Conservation (phyloP, 2,888 invertebrate species). For the Drosophila borborema region DNA sequence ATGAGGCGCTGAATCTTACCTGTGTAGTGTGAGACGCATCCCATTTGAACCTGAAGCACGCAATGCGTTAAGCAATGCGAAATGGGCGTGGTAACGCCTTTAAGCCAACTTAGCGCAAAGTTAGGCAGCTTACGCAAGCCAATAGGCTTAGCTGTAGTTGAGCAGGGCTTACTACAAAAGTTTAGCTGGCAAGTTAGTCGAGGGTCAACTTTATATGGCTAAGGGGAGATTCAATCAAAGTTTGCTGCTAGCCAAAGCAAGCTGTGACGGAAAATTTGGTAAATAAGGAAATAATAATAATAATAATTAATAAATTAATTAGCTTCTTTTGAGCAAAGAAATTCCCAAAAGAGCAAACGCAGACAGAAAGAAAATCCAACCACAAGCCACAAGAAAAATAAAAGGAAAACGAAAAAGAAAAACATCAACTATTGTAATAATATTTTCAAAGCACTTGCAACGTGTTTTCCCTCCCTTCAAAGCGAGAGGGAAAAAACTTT, state of each 20-base stretch:
- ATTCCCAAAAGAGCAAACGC: neutral
- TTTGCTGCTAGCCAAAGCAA: constrained; percentile 43
- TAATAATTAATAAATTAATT: constrained; percentile 11
- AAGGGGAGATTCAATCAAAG: constrained; percentile 60
- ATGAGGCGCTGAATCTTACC: constrained; percentile 3
- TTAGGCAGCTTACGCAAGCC: constrained; percentile 32
- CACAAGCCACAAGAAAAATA: constrained; percentile 20
- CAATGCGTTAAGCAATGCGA: constrained; percentile 32
- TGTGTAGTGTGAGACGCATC: neutral
- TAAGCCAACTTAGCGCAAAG: constrained; percentile 27
- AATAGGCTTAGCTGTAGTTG: constrained; percentile 31
- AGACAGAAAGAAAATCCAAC: neutral
- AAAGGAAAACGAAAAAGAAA: neutral
- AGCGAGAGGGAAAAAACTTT: constrained; percentile 33
- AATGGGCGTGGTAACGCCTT: constrained; percentile 14
- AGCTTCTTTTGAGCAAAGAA: constrained; percentile 4
- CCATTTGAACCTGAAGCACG: constrained; percentile 34
- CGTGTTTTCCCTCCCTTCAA: constrained; percentile 7
- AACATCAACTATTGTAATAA: constrained; percentile 34
- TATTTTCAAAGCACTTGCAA: constrained; percentile 30
- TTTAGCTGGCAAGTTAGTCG: constrained; percentile 3
- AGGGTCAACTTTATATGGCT: constrained; percentile 41
- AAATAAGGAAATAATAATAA: constrained; percentile 4
- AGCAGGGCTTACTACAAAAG: constrained; percentile 15
- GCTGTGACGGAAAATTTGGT: neutral